Evolutionary conservation across 2,888 invertebrate genomes (phyloP).

Genomic region (Perdita meconis): DNA sequence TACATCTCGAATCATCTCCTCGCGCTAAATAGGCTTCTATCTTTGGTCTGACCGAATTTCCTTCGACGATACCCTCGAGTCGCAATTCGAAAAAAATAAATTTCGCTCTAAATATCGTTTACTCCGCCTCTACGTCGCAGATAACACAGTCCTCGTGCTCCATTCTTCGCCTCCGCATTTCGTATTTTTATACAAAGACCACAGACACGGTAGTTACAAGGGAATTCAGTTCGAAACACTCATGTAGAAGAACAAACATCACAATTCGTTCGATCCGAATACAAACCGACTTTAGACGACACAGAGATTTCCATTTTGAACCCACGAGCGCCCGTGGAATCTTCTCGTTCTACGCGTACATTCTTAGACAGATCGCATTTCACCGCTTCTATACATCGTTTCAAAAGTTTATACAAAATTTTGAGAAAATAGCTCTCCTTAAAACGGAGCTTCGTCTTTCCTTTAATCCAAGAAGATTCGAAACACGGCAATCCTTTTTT

Average conservation of each 20-base stretch:
- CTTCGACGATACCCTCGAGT: conserved; percentile 34
- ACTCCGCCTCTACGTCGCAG: conserved; percentile 32
- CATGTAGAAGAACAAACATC: conserved; percentile 29
- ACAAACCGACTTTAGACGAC: conserved; percentile 40
- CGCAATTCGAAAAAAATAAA: conserved; percentile 52
- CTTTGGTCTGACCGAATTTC: conserved; percentile 70
- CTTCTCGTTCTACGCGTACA: too few species aligned
- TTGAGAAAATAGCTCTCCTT: conserved; percentile 66
- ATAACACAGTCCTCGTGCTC: conserved; percentile 52
- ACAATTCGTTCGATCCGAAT: conserved; percentile 39
- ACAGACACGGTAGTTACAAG: conserved; percentile 17
- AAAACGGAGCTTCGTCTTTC: conserved; percentile 52
- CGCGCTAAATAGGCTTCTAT: conserved; percentile 59
- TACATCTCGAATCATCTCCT: conserved; percentile 59
- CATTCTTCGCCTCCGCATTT: conserved; percentile 16
- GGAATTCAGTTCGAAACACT: conserved; percentile 36
- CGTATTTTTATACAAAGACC: conserved; percentile 10
- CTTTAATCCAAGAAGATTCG: conserved; percentile 43
- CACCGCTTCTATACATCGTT: conserved; percentile 26
- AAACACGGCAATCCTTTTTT: conserved; percentile 34
- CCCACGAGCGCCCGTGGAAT: conserved; percentile 46
- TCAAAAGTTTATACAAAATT: conserved; percentile 67
- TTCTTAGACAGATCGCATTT: conserved; percentile 15
- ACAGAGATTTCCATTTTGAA: conserved; percentile 16
- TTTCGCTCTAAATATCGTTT: conserved; percentile 47